A percentile compares a stretch with the other conserved stretches of the same genome.
phyloP scores from a whole-genome alignment of 2,113 vertebrate species.

The Campylorhamphus procurvoides region DNA sequence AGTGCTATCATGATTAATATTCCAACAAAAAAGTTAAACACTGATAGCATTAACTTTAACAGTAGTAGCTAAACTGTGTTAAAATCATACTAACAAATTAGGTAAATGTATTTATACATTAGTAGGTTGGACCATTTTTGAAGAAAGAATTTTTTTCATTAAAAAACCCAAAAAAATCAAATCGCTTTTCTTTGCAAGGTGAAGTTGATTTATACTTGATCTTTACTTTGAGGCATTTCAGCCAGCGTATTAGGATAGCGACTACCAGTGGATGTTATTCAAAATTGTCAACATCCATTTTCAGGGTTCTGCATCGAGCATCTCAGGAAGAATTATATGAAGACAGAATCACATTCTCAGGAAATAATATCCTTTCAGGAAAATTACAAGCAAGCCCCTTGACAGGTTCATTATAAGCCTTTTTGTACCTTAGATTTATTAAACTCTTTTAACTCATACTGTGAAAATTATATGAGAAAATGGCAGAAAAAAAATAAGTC shows the following conservation, averaged over 20 bases:
- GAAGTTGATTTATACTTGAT: background rate
- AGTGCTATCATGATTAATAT: background rate
- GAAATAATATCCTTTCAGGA: conserved; percentile 49
- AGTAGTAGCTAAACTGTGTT: background rate
- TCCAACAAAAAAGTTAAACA: background rate
- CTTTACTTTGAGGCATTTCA: background rate
- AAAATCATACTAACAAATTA: background rate
- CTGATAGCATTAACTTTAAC: background rate
- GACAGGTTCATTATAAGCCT: conserved; percentile 51
- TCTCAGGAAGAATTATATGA: conserved; percentile 27
- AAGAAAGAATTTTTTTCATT: background rate
- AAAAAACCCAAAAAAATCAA: background rate
- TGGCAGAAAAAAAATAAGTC: background rate
- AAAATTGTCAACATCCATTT: conserved; percentile 30
- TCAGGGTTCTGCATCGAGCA: background rate
- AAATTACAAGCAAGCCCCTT: conserved; percentile 43
- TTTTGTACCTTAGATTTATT: conserved; percentile 53
- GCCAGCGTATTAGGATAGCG: background rate
- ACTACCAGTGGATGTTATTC: background rate
- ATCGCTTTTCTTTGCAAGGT: background rate
- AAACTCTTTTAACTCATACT: conserved; percentile 31
- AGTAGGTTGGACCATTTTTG: background rate
- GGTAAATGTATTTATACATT: background rate
- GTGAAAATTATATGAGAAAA: conserved; percentile 22
- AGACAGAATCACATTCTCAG: conserved; percentile 30